Percentiles rank a stretch among this genome's conserved stretches.
These are phyloP conservation scores for Eleutherodactylus coqui DNA, from an alignment of 2,797 vertebrate species.

Conservation along the genomic window DNA sequence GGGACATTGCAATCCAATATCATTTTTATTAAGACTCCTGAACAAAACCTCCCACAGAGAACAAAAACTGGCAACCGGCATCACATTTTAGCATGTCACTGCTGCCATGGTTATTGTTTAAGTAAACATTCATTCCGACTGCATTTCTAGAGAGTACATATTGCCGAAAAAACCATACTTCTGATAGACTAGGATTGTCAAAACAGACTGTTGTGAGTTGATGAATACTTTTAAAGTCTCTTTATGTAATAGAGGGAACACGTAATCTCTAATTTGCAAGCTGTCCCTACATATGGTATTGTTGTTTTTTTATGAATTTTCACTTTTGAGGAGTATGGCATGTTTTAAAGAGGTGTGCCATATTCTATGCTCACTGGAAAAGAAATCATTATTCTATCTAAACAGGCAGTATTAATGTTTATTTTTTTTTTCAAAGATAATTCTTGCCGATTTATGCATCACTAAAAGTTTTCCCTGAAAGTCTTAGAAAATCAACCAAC, in stretches of 20 bases:
- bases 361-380: slow-evolving; percentile 35
- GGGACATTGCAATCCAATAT: slow-evolving; percentile 43
- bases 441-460: slow-evolving; percentile 20
- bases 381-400: slow-evolving; percentile 33
- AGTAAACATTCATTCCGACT: slow-evolving; percentile 24
- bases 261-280: slow-evolving; percentile 59
- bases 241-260: slow-evolving; percentile 59
- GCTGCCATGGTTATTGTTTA: slow-evolving; percentile 33
- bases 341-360: slow-evolving; percentile 40
- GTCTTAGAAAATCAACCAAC: slow-evolving; percentile 16
- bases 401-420: slow-evolving; percentile 43
- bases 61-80: not conserved
- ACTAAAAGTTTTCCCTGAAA: slow-evolving; percentile 36
- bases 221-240: slow-evolving; percentile 51
- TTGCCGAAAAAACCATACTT: slow-evolving; percentile 37
- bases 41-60: slow-evolving; percentile 18
- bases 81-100: slow-evolving; percentile 16
- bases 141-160: slow-evolving; percentile 34
- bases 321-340: slow-evolving; percentile 39
- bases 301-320: slow-evolving; percentile 45
- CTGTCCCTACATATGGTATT: slow-evolving; percentile 63
- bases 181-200: slow-evolving; percentile 51
- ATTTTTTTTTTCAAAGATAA: slow-evolving; percentile 8
- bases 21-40: slow-evolving; percentile 31
- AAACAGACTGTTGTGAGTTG: slow-evolving; percentile 54